phyloP scores from a whole-genome alignment of 2,797 vertebrate species.

The Enteromius fasciolatus region DNA sequence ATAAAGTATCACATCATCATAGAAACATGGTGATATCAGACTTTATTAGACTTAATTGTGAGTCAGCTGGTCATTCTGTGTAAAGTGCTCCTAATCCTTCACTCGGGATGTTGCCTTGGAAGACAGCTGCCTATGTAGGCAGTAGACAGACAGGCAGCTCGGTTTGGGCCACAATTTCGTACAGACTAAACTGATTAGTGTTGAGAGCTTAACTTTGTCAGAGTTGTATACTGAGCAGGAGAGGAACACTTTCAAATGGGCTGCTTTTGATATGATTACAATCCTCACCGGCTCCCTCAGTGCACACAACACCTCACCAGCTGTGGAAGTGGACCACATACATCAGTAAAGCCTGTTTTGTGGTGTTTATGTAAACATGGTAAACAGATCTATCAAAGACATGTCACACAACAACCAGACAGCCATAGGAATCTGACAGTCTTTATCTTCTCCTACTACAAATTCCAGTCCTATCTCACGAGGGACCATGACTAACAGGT shows the following conservation, averaged over 20 bases:
- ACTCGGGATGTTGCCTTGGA: background rate
- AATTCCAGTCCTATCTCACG: conserved; percentile 11
- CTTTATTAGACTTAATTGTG: background rate
- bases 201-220: conserved; percentile 6
- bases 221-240: conserved; percentile 2
- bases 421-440: background rate
- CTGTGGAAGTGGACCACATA: background rate
- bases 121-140: background rate
- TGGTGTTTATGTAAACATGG: conserved; percentile 4
- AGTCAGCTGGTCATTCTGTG: background rate
- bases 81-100: background rate
- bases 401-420: background rate
- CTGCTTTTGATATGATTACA: background rate
- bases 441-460: conserved; percentile 4
- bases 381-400: background rate
- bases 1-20: background rate
- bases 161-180: background rate
- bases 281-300: background rate
- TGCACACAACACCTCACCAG: background rate
- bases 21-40: background rate
- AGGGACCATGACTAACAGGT: background rate
- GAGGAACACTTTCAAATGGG: background rate
- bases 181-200: background rate
- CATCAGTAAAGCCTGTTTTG: background rate
- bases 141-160: background rate